Percentiles rank a stretch among this genome's conserved stretches.
phyloP scores from a whole-genome alignment of 2,888 invertebrate genomes.

The Drosophila neonasuta region DNA sequence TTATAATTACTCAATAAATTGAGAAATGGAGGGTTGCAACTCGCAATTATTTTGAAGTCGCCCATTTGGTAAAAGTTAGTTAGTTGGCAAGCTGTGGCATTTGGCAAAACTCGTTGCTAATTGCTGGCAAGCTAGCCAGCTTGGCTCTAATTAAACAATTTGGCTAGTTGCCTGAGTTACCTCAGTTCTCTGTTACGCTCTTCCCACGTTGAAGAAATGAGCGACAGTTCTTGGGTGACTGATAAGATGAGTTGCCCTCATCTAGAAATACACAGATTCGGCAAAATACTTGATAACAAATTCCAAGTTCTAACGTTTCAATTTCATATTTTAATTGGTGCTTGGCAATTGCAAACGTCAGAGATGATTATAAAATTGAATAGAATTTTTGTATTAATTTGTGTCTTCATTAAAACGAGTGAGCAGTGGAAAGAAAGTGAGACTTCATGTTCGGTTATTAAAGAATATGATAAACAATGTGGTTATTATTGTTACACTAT shows the following conservation, averaged over 20 bases:
- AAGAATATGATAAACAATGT: slow-evolving; percentile 10
- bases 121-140: not conserved
- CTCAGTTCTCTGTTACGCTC: not conserved
- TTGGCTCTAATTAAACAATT: slow-evolving; percentile 17
- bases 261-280: not conserved
- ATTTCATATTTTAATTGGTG: not conserved
- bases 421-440: not conserved
- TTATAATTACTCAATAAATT: slow-evolving; percentile 1
- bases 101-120: slow-evolving; percentile 1
- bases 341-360: not conserved
- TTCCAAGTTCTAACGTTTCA: not conserved
- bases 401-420: not conserved
- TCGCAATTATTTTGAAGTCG: not conserved
- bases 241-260: slow-evolving; percentile 13
- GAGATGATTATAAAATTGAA: slow-evolving; percentile 6
- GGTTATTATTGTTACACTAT: slow-evolving; percentile 20
- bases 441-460: not conserved
- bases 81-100: not conserved
- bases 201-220: not conserved
- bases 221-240: not conserved
- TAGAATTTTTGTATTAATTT: slow-evolving; percentile 13
- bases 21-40: not conserved
- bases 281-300: slow-evolving; percentile 13
- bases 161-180: slow-evolving; percentile 9
- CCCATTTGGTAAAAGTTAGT: not conserved